Percentiles rank a stretch among this genome's conserved stretches.
These are phyloP conservation scores for Eidolon dupreanum DNA, from an alignment of 2,797 vertebrate species.

Conservation along the genomic window DNA sequence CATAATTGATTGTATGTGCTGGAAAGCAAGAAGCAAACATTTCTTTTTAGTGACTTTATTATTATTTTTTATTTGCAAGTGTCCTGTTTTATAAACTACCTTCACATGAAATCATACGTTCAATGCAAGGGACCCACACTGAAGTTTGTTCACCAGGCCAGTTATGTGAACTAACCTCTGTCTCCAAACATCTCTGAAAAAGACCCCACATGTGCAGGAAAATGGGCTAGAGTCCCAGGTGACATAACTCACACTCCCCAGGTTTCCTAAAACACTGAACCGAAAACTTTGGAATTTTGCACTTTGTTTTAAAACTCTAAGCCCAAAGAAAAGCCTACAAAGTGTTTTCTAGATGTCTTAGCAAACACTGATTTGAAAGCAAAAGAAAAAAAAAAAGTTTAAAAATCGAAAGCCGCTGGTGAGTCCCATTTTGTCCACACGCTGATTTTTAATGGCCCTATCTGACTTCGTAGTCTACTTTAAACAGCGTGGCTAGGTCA, in stretches of 20 bases:
- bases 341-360: not conserved
- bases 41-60: not conserved
- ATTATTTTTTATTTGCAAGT: not conserved
- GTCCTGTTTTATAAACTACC: not conserved
- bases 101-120: not conserved
- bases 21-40: not conserved
- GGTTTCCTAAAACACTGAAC: not conserved
- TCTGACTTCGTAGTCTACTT: not conserved
- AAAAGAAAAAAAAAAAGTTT: not conserved
- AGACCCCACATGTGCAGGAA: not conserved
- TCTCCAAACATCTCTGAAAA: not conserved
- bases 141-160: not conserved
- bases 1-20: not conserved
- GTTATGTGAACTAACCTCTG: not conserved
- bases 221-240: not conserved
- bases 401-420: not conserved
- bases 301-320: not conserved
- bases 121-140: not conserved
- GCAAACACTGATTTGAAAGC: not conserved
- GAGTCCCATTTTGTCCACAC: not conserved
- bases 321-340: not conserved
- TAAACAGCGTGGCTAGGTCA: not conserved
- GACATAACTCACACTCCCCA: not conserved
- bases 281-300: not conserved
- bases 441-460: not conserved